Evolutionary conservation across 2,113 vertebrate genomes (phyloP), one percentile per base, ranked within the genome.

Genomic region (Gadus macrocephalus): DNA sequence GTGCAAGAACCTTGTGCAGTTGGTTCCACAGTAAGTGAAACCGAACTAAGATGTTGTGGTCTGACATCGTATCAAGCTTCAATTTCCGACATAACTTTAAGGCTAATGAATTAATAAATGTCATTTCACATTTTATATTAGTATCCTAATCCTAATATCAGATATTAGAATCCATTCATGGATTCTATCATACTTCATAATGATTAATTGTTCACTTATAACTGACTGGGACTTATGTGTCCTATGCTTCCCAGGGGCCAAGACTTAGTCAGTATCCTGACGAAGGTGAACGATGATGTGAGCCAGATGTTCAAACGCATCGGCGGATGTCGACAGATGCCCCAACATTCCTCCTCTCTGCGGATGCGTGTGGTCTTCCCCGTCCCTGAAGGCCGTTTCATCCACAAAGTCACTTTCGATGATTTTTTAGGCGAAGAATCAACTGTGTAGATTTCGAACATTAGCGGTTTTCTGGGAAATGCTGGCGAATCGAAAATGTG

Each of bases 221-320:
- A 27, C 35, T 66, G n/a, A 31, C 35, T 66, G 16, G 16, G 2
- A 53, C 14, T 25, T 53, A 22, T 70, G 8, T 74, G n/a, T 31
- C 58, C 16, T 62, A 22, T 59, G 73, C 42, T 14, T 49, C 42
- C 3, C 81, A 96, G 95, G 4, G 71, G 72, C 11, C 19, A 60
- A 71, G 94, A 97, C 83, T 91, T 98, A 68, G 73, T 96, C 78
- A 91, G 93, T 0, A 95, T 98, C 78, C 89, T 97, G 74, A 96
- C 95, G 1, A 80, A 90, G 68, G 95, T 98, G 82, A 98, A 96
- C 42, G 49, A 80, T 5, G 94, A 96, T 12, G 95, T 98, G 19
- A 89, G 95, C 68, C 71, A 8, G 59, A 89, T 76, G 78, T 73
- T 59, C 0, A 86, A 83, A 64, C 0, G 0, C 3, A 0, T 0